phyloP scores from a whole-genome alignment of 2,113 vertebrate genomes.

The Electrona antarctica region DNA sequence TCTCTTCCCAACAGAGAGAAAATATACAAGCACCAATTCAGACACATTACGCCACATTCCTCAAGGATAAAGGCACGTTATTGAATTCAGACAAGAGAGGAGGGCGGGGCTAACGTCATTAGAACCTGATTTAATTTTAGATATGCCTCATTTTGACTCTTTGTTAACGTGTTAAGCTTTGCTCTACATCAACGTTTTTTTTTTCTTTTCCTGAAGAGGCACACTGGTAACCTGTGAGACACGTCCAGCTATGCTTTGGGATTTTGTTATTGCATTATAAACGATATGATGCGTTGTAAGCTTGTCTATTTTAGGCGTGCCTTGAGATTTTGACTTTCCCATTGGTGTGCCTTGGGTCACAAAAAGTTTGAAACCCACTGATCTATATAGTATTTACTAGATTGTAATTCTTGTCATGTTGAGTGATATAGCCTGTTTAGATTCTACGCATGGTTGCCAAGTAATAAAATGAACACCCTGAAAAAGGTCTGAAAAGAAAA shows the following conservation, averaged over 20 bases:
- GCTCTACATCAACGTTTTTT: neutral
- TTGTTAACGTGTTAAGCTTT: neutral
- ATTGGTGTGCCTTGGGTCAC: too few relatives aligned
- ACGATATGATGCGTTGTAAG: too few relatives aligned
- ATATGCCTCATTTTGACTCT: neutral
- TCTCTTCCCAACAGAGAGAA: neutral
- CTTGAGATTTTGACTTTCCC: too few relatives aligned
- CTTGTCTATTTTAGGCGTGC: too few relatives aligned
- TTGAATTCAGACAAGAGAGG: neutral
- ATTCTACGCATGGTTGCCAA: neutral
- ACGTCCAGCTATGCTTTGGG: too few relatives aligned
- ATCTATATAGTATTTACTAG: too few relatives aligned
- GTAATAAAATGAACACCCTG: neutral
- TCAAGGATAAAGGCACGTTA: conserved; percentile 9
- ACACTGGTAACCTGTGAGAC: too few relatives aligned
- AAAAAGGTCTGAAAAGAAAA: neutral
- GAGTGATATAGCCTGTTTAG: neutral
- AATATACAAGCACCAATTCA: neutral
- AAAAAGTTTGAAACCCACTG: too few relatives aligned
- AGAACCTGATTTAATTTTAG: neutral
- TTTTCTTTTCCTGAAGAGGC: too few relatives aligned
- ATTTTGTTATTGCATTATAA: too few relatives aligned
- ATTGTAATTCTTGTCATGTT: neutral
- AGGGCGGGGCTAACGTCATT: neutral
- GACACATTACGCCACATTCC: conserved; percentile 6